Percentiles rank a stretch among this genome's conserved stretches.
These are phyloP conservation scores for Sepiola atlantica DNA, from an alignment of 2,888 invertebrate genomes.

Conservation along the genomic window DNA sequence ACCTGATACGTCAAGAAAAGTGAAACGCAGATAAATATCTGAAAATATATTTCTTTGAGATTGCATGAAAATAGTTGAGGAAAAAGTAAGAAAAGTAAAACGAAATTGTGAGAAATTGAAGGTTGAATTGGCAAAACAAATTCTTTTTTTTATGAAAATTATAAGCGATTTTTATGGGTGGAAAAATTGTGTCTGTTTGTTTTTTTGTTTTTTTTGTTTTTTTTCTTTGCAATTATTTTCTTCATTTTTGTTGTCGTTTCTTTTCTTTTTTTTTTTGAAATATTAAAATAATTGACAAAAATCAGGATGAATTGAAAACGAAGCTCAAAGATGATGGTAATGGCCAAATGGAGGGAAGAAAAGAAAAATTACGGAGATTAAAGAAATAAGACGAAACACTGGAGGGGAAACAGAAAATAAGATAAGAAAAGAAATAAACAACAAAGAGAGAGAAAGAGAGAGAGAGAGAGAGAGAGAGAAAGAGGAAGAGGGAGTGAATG, in stretches of 20 bases:
- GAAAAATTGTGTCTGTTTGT: neutral
- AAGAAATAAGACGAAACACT: neutral
- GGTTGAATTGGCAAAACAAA: conserved; percentile 5
- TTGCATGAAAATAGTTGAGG: neutral
- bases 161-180: neutral
- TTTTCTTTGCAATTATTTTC: no score
- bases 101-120: neutral
- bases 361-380: neutral
- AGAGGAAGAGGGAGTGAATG: no score
- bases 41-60: neutral
- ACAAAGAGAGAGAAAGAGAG: no score
- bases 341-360: neutral
- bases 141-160: neutral
- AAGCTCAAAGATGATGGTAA: neutral
- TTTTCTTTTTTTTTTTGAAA: no score
- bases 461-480: no score
- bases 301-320: neutral
- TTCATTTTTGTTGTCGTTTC: no score
- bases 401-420: neutral
- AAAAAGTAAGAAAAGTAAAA: neutral
- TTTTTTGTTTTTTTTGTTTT: neutral
- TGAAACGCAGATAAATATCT: neutral
- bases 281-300: conserved; percentile 5
- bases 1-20: neutral
- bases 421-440: neutral